Conservation (phyloP, 2,797 vertebrate species). For the Lateolabrax maculatus region DNA sequence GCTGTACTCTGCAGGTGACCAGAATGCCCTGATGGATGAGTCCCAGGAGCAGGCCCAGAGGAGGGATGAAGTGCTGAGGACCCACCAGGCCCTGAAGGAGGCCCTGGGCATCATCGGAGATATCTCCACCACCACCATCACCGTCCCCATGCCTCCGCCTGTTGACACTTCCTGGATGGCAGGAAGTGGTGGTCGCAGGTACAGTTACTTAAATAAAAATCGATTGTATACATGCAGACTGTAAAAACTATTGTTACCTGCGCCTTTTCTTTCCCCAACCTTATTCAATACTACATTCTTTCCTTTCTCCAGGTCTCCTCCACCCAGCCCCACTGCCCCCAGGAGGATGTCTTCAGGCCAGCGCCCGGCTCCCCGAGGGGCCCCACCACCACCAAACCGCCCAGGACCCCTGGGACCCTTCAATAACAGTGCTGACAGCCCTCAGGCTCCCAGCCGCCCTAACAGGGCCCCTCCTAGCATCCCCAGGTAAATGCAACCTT, state of each 20-base stretch:
- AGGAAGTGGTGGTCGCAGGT: slow-evolving; percentile 87
- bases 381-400: slow-evolving; percentile 91
- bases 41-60: slow-evolving; percentile 94
- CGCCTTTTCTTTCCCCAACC: not conserved
- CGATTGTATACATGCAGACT: not conserved
- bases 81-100: slow-evolving; percentile 93
- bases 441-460: slow-evolving; percentile 93
- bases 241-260: not conserved
- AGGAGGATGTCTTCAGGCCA: slow-evolving; percentile 89
- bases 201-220: slow-evolving; percentile 30
- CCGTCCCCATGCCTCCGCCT: slow-evolving; percentile 92
- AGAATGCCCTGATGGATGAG: slow-evolving; percentile 96
- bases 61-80: slow-evolving; percentile 92
- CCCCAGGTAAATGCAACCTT: slow-evolving; percentile 89
- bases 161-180: slow-evolving; percentile 94
- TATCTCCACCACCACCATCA: slow-evolving; percentile 92
- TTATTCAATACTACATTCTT: not conserved
- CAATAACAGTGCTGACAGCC: slow-evolving; percentile 88
- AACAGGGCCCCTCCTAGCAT: slow-evolving; percentile 94
- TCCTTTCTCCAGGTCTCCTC: slow-evolving; percentile 87
- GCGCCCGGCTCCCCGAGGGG: slow-evolving; percentile 88
- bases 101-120: slow-evolving; percentile 93
- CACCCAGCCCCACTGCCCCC: slow-evolving; percentile 91
- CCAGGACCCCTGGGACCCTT: slow-evolving; percentile 91
- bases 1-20: slow-evolving; percentile 95